Evolutionary conservation across 2,797 vertebrate species (phyloP), one percentile per base, ranked within the genome.

Genomic region (Cyclura pinguis): DNA sequence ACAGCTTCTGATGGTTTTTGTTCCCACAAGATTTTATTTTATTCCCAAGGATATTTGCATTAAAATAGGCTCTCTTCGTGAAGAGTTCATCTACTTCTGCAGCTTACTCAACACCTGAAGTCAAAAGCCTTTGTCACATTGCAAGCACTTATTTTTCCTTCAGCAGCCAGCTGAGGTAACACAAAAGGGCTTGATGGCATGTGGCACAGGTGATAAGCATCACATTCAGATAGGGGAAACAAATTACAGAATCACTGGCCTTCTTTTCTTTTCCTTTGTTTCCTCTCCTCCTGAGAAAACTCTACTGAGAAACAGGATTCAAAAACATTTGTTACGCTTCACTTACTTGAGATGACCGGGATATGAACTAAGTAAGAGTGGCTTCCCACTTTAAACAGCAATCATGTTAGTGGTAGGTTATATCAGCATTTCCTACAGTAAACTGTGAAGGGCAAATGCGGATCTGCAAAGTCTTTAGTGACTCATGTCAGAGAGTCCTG

Each of bases 31-130:
- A 92, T 88, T 6, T 89, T 64, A 80, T 92, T 92, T 73, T 90
- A 91, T 92, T 94, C 87, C 18, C 69, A 81, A 42, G 80, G 89
- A 94, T 50, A 92, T 93, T 86, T 86, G 77, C 87, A 93, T 94
- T 87, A 88, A 94, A 94, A 90, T 88, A 93, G 91, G 29, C 81
- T 67, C 12, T 85, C 52, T 89, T 84, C 92, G 90, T 92, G 47
- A 85, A 88, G 83, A 92, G 78, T 92, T 94, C 88, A 89, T 93
- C 82, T 93, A 88, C 57, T 94, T 59, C 69, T 93, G 89, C 80
- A 90, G 77, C 85, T 95, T 92, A 93, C 86, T 83, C 94, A 94
- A 91, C 59, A 93, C 77, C 52, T 94, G 80, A 93, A 95, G 85
- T 89, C 32, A 94, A 92, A 94, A 91, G 59, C 62, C 69, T 90